Evolutionary conservation across 2,888 invertebrate species (phyloP).

Genomic region (Drosophila vallismaia): DNA sequence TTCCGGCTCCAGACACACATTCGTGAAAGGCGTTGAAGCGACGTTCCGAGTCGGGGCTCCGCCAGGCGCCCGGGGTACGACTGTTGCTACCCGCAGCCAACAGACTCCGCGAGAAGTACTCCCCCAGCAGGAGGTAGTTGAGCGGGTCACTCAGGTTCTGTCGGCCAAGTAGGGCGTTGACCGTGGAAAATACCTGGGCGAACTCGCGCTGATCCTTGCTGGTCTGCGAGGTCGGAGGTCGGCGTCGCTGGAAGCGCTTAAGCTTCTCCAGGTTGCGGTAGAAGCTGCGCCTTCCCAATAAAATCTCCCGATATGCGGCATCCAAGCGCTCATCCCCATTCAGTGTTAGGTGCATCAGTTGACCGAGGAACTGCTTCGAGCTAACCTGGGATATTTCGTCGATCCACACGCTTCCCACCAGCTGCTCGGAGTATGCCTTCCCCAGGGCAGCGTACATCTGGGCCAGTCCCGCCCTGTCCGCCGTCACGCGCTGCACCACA

Average conservation of each 20-base stretch:
- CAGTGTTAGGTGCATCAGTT: constrained; percentile 77
- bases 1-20: constrained; percentile 55
- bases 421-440: constrained; percentile 70
- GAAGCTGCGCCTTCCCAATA: constrained; percentile 76
- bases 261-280: constrained; percentile 81
- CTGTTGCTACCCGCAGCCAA: constrained; percentile 78
- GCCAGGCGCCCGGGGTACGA: constrained; percentile 79
- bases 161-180: constrained; percentile 68
- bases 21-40: constrained; percentile 68
- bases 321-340: constrained; percentile 79
- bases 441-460: constrained; percentile 80
- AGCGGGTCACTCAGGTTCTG: constrained; percentile 73
- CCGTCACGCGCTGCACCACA: constrained; percentile 72
- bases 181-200: constrained; percentile 65
- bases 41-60: constrained; percentile 81
- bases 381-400: constrained; percentile 81
- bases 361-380: constrained; percentile 76
- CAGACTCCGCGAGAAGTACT: constrained; percentile 76
- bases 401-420: constrained; percentile 76
- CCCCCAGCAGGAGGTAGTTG: constrained; percentile 73
- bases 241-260: constrained; percentile 68
- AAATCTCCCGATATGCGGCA: constrained; percentile 67
- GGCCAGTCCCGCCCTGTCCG: constrained; percentile 75
- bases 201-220: constrained; percentile 62
- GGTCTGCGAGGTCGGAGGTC: constrained; percentile 15